A percentile compares a stretch with the other conserved stretches of the same genome.
Evolutionary conservation across 2,113 vertebrate species (phyloP).

Genomic region (Cephalophus harveyi): DNA sequence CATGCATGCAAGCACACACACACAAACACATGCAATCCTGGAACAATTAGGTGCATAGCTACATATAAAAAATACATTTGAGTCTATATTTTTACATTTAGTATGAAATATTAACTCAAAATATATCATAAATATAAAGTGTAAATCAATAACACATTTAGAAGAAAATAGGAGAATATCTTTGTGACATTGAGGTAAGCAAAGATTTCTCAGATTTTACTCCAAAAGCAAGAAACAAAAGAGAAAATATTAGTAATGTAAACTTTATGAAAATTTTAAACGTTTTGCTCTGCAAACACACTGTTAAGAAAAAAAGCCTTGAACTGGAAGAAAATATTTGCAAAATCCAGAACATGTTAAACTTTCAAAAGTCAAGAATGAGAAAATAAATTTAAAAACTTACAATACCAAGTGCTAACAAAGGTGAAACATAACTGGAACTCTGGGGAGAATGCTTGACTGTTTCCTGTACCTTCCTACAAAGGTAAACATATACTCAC

Average conservation of each 20-base stretch:
- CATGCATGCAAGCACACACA: neutral
- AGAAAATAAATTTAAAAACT: neutral
- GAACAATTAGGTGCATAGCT: neutral
- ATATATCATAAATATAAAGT: neutral
- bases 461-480: neutral
- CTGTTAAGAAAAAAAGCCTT: neutral
- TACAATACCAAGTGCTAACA: neutral
- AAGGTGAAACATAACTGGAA: neutral
- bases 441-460: neutral
- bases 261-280: neutral
- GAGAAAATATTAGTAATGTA: neutral
- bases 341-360: neutral
- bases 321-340: neutral
- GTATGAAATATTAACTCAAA: constrained; percentile 1
- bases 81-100: neutral
- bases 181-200: neutral
- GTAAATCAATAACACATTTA: neutral
- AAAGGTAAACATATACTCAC: neutral
- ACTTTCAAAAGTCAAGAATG: neutral
- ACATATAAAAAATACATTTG: neutral
- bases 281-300: neutral
- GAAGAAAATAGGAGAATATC: neutral
- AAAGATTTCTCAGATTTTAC: neutral
- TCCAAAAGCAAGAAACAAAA: constrained; percentile 2
- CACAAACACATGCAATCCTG: neutral